Evolutionary conservation across 1,140 invertebrate genomes (phyloP).

Genomic region (Drosophila orosa): DNA sequence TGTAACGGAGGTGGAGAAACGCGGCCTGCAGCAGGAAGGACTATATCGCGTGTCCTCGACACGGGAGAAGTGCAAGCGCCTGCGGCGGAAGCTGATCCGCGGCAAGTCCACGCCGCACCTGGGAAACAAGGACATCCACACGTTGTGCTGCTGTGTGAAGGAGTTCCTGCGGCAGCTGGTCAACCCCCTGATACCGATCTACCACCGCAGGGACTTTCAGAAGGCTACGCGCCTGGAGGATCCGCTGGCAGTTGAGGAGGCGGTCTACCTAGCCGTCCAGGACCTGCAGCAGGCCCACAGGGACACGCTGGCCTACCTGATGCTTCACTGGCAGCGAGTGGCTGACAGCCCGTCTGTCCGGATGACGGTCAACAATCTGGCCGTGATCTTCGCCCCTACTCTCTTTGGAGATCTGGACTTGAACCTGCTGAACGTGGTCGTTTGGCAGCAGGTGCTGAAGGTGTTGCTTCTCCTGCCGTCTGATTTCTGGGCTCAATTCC

Average conservation of each 20-base stretch:
- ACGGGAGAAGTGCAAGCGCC: slow-evolving; percentile 91
- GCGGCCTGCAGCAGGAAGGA: slow-evolving; percentile 93
- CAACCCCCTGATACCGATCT: slow-evolving; percentile 92
- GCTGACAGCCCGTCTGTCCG: slow-evolving; percentile 89
- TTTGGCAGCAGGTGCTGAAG: slow-evolving; percentile 61
- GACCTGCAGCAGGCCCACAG: slow-evolving; percentile 92
- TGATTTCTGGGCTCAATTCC: slow-evolving; percentile 64
- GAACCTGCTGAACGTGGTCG: slow-evolving; percentile 54
- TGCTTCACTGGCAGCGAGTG: slow-evolving; percentile 91
- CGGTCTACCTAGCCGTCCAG: slow-evolving; percentile 88
- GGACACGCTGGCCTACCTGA: slow-evolving; percentile 93
- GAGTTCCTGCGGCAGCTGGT: slow-evolving; percentile 91
- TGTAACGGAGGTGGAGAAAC: slow-evolving; percentile 94
- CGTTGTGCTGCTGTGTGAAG: slow-evolving; percentile 94
- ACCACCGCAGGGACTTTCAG: slow-evolving; percentile 90
- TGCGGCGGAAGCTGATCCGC: slow-evolving; percentile 92
- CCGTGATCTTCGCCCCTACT: slow-evolving; percentile 93
- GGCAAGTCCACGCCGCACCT: slow-evolving; percentile 90
- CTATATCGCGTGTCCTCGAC: slow-evolving; percentile 96
- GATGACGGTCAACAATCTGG: slow-evolving; percentile 91
- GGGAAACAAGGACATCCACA: slow-evolving; percentile 90
- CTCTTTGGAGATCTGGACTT: slow-evolving; percentile 86
- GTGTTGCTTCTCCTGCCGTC: slow-evolving; percentile 45
- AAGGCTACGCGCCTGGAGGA: slow-evolving; percentile 85
- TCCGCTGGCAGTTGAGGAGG: slow-evolving; percentile 83